Evolutionary conservation across 2,113 vertebrate species (phyloP).

Genomic region (Athene noctua): DNA sequence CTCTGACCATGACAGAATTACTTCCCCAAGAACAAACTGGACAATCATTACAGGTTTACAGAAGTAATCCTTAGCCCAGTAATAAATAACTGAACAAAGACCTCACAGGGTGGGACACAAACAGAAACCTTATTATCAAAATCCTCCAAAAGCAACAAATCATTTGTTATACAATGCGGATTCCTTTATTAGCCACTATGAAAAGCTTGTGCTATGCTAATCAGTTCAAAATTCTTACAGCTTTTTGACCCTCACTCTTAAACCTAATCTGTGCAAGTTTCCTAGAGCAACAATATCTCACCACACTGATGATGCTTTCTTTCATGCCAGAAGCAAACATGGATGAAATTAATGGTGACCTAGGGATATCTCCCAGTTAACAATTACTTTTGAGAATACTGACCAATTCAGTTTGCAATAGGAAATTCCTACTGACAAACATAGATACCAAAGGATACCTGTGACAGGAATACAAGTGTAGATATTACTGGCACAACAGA

Average conservation of each 20-base stretch:
- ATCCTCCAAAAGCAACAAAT: neutral
- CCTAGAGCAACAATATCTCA: neutral
- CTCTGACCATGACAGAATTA: neutral
- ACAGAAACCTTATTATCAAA: neutral
- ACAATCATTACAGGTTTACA: neutral
- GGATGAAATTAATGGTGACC: neutral
- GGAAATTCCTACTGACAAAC: neutral
- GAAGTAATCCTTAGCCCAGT: neutral
- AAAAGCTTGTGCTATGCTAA: neutral
- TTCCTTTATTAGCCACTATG: neutral
- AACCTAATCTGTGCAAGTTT: neutral
- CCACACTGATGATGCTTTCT: fast-evolving
- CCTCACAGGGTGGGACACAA: neutral
- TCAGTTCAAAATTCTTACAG: neutral
- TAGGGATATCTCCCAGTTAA: neutral
- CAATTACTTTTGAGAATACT: neutral
- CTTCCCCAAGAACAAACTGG: neutral
- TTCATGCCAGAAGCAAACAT: neutral
- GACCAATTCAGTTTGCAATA: neutral
- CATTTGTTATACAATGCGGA: neutral
- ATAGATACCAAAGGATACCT: neutral
- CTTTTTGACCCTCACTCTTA: neutral
- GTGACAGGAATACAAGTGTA: neutral
- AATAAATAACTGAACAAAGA: neutral
- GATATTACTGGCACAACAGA: neutral